A percentile compares a stretch with the other conserved stretches of the same genome.
phyloP scores from a whole-genome alignment of 1,140 invertebrate species.

The Acromyrmex charruanus region DNA sequence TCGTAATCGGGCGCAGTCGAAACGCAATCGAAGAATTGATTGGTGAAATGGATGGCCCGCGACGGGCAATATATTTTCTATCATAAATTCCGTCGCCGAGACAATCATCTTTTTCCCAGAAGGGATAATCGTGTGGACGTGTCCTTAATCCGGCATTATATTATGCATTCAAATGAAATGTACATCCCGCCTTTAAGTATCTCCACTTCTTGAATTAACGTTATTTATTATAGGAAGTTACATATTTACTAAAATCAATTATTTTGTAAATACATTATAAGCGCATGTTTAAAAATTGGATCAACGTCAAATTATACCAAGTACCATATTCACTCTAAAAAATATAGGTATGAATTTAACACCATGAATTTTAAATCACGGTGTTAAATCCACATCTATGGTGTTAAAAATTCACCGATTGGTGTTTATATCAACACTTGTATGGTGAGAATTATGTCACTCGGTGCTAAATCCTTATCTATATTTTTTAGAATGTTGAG shows the following conservation, averaged over 20 bases:
- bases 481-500: neutral
- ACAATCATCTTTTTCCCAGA: conserved; percentile 46
- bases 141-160: conserved; percentile 31
- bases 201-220: neutral
- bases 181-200: neutral
- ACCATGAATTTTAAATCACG: too few species aligned
- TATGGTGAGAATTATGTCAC: too few species aligned
- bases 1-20: conserved; percentile 63
- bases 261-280: neutral
- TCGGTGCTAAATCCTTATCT: too few species aligned
- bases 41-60: conserved; percentile 56
- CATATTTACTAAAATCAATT: neutral
- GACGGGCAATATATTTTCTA: conserved; percentile 60
- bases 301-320: neutral
- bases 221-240: neutral
- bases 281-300: neutral
- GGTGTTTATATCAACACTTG: too few species aligned
- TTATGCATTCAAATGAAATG: conserved; percentile 19
- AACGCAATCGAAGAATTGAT: conserved; percentile 66
- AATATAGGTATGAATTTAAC: too few species aligned
- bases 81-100: conserved; percentile 53
- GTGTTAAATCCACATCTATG: too few species aligned
- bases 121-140: conserved; percentile 9
- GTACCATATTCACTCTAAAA: neutral
- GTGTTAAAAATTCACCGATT: too few species aligned